Conservation (phyloP, 2,888 invertebrate genomes). For the Scrobipalpa atriplicella region DNA sequence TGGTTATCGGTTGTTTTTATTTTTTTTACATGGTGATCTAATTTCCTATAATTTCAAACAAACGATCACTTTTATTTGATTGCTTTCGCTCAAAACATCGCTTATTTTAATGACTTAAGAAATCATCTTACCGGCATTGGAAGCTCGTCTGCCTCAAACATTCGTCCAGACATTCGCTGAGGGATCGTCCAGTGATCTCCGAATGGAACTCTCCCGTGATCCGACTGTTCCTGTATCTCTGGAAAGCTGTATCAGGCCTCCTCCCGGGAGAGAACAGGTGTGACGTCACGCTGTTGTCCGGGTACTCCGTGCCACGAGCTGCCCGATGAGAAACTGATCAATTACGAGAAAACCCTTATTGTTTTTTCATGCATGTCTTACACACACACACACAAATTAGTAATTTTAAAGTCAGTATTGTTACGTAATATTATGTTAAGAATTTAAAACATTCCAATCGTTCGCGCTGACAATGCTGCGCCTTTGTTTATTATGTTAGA, state of each 20-base stretch:
- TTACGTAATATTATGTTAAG: constrained; percentile 21
- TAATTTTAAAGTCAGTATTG: constrained; percentile 27
- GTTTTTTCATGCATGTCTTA: constrained; percentile 59
- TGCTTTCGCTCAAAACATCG: too few relatives aligned
- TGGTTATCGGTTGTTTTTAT: background rate
- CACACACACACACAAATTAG: constrained; percentile 29
- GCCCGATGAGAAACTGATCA: constrained; percentile 82
- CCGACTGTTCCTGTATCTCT: constrained; percentile 92
- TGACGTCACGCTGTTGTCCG: constrained; percentile 93
- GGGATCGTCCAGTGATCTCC: constrained; percentile 92
- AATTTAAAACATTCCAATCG: constrained; percentile 14
- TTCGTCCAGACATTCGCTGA: constrained; percentile 95
- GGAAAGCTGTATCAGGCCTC: constrained; percentile 94
- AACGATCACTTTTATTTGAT: background rate
- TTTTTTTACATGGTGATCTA: constrained; percentile 1
- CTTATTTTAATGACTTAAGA: background rate
- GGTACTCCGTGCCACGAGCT: constrained; percentile 95
- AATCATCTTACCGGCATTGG: constrained; percentile 88
- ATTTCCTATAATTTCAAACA: background rate
- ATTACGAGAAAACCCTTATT: constrained; percentile 74
- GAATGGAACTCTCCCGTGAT: constrained; percentile 95
- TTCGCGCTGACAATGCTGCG: background rate
- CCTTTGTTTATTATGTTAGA: constrained; percentile 23
- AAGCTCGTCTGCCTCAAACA: constrained; percentile 94
- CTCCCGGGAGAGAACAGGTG: constrained; percentile 92